Evolutionary conservation across 2,888 invertebrate species (phyloP), one percentile per base, ranked within the genome.

Genomic region (Biston stratarius): DNA sequence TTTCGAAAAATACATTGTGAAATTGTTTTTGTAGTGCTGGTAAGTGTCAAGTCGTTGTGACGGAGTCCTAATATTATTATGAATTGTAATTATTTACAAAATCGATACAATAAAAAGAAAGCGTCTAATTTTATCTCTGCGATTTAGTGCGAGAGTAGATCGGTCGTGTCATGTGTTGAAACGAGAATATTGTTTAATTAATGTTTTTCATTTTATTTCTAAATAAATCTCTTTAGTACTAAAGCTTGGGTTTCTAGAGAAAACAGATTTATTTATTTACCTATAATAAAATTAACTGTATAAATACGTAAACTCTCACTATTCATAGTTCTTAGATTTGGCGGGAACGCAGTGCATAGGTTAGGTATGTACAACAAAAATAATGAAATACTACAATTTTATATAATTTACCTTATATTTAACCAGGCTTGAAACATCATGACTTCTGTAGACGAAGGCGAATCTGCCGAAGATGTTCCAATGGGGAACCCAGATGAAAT

Each of bases 401-500:
- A n/a, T 7, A 24, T 10, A 10, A 24, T 14, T 14, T 24, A 47
- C 14, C 10, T 48, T 40, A 24, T 71, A 69, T 68, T 58, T 67
- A 1, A 59, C 56, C 33, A 64, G 66, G 72, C 63, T 64, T 55
- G 36, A 57, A 61, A 36, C 59, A 83, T 55, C 73, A 94, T 94
- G 94, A 88, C 88, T 72, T 85, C 92, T 47, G 76, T 88, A 62
- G 94, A 92, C 73, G 94, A 91, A 81, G 85, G 88, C 51, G 92
- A 91, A 59, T 75, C 86, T 49, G 76, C 85, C 11, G 91, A 89
- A 66, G 92, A 92, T 62, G 82, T 91, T 15, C 85, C 89, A 40
- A 77, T 84, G 59, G 94, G 92, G 69, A 92, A 96, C 81, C 96
- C 96, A 53, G 95, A 95, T 34, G 95, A 95, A 79, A 91, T 96